Conservation (phyloP, 2,113 vertebrate genomes). For the Cepphus grylle region DNA sequence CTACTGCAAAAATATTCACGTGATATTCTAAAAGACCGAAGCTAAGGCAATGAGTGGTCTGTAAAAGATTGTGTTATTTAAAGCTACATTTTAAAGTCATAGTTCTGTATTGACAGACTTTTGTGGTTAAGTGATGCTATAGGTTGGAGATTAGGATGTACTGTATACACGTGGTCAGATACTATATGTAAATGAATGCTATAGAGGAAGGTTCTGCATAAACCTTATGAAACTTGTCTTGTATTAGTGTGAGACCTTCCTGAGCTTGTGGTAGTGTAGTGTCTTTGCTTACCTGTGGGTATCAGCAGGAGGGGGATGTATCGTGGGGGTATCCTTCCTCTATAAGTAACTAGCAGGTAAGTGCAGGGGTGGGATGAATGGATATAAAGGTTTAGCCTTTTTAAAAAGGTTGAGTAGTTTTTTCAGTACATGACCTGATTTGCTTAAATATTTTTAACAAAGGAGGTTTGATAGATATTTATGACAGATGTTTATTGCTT, state of each 20-base stretch:
- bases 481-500: background rate
- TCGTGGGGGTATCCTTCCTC: rapidly evolving
- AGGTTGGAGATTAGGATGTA: background rate
- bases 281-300: background rate
- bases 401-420: background rate
- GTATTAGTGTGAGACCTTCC: background rate
- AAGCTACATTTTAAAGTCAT: background rate
- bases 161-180: background rate
- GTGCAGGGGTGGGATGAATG: background rate
- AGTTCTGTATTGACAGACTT: background rate
- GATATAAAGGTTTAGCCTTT: background rate
- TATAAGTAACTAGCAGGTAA: background rate
- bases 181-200: background rate
- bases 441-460: background rate
- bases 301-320: background rate
- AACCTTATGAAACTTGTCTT: background rate
- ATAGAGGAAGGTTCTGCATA: background rate
- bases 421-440: background rate
- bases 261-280: background rate
- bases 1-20: background rate
- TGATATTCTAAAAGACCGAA: background rate
- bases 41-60: background rate
- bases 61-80: background rate
- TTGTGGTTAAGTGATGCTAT: background rate
- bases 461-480: background rate